Conservation (phyloP, 2,113 vertebrate species). For the Acinonyx jubatus region DNA sequence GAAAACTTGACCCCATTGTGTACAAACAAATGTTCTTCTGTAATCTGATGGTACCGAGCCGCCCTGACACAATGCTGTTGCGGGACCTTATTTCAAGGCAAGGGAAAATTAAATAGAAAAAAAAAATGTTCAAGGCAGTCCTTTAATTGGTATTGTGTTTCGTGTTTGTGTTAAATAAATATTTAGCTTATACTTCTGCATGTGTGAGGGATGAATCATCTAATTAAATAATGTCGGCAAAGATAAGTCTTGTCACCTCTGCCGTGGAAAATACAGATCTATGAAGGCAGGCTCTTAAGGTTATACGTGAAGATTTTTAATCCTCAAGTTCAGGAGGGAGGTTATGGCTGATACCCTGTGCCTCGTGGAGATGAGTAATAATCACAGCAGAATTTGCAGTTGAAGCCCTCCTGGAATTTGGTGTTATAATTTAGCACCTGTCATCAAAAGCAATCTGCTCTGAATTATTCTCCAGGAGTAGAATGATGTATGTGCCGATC, state of each 20-base stretch:
- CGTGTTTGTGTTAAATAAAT: constrained; percentile 67
- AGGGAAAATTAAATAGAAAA: constrained; percentile 70
- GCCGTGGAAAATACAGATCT: background rate
- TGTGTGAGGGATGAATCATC: constrained; percentile 52
- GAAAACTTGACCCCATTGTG: constrained; percentile 75
- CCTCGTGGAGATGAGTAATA: background rate
- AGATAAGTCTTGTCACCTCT: constrained; percentile 57
- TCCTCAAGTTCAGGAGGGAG: background rate
- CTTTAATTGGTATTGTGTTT: constrained; percentile 75
- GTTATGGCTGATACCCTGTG: too few species aligned
- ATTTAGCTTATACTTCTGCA: constrained; percentile 58
- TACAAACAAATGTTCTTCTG: constrained; percentile 76
- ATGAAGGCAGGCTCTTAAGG: background rate
- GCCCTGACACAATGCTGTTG: constrained; percentile 59
- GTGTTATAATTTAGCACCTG: background rate
- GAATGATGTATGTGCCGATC: background rate
- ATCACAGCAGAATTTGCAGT: background rate
- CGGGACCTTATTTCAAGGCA: constrained; percentile 59
- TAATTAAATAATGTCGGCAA: constrained; percentile 56
- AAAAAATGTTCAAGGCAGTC: constrained; percentile 23
- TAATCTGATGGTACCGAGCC: constrained; percentile 67
- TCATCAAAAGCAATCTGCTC: background rate
- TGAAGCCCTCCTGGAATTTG: background rate
- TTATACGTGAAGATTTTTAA: background rate
- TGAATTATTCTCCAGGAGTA: background rate